Percentiles rank a stretch among this genome's conserved stretches.
These are phyloP conservation scores for Petrosia ficiformis DNA, from an alignment of 37 sponge, comb jelly and placozoan species.

Conservation along the genomic window DNA sequence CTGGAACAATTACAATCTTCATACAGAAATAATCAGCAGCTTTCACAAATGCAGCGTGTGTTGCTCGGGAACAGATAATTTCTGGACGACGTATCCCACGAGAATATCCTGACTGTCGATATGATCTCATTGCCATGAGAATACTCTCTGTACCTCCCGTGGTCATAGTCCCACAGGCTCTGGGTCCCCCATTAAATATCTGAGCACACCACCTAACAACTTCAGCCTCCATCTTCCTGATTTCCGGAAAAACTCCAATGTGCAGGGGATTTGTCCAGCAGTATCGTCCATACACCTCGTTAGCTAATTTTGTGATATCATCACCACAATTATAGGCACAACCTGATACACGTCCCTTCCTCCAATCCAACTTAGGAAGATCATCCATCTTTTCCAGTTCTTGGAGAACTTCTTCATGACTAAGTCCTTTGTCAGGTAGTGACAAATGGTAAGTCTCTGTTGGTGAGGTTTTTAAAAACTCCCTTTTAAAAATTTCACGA, in stretches of 20 bases:
- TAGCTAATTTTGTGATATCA: conserved; percentile 73
- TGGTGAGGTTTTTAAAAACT: conserved; percentile 13
- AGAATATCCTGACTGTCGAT: conserved; percentile 80
- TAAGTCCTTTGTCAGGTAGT: conserved; percentile 74
- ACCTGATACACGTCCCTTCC: conserved; percentile 84
- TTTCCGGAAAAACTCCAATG: conserved; percentile 82
- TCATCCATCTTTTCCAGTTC: conserved; percentile 32
- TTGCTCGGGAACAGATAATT: conserved; percentile 68
- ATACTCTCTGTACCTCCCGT: conserved; percentile 96
- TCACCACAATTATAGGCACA: conserved; percentile 76
- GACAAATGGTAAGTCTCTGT: conserved; percentile 22
- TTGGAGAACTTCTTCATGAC: conserved; percentile 37
- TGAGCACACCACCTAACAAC: conserved; percentile 74
- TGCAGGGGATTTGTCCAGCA: conserved; percentile 94
- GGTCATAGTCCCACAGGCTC: conserved; percentile 77
- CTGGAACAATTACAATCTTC: conserved; percentile 66
- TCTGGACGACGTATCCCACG: conserved; percentile 87
- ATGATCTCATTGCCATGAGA: conserved; percentile 85
- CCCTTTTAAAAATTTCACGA: conserved; percentile 31
- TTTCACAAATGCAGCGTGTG: conserved; percentile 93
- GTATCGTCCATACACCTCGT: conserved; percentile 64
- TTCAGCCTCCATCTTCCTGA: conserved; percentile 94
- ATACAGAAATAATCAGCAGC: conserved; percentile 88
- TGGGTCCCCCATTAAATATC: conserved; percentile 79
- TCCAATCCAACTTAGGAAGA: conserved; percentile 49